Evolutionary conservation across 2,797 vertebrate genomes (phyloP).

Genomic region (Neomorphus geoffroyi): DNA sequence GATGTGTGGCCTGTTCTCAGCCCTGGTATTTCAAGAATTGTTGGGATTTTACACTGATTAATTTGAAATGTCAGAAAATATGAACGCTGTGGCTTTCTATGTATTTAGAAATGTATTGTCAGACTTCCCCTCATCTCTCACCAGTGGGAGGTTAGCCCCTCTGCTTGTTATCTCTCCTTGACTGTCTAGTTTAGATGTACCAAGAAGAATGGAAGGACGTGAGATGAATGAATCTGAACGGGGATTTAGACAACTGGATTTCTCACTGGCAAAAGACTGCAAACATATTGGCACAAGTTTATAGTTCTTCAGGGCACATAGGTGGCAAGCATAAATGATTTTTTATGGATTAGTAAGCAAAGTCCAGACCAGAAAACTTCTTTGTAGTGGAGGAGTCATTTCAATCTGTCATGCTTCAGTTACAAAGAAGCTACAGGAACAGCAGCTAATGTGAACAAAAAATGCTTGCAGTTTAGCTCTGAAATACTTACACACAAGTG

Average conservation of each 20-base stretch:
- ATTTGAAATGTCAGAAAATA: neutral
- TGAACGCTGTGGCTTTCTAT: neutral
- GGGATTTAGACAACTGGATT: neutral
- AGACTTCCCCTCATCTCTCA: neutral
- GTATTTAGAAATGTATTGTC: neutral
- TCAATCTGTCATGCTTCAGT: neutral
- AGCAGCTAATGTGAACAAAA: accelerated
- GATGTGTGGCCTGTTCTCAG: neutral
- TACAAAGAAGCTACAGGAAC: neutral
- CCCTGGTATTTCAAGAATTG: neutral
- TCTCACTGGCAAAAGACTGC: neutral
- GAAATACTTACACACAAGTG: neutral
- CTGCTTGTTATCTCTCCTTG: neutral
- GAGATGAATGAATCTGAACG: neutral
- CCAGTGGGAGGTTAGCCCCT: neutral
- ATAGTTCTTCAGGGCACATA: neutral
- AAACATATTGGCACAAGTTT: neutral
- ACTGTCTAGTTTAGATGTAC: neutral
- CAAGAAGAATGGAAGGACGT: neutral
- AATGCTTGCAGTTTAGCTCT: neutral
- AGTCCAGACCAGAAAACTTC: neutral
- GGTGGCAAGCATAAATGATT: neutral
- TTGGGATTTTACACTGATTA: neutral
- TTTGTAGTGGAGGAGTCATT: neutral
- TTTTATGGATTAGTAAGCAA: neutral